Conservation (phyloP, 2,888 invertebrate genomes). For the Cheilosia scutellata region DNA sequence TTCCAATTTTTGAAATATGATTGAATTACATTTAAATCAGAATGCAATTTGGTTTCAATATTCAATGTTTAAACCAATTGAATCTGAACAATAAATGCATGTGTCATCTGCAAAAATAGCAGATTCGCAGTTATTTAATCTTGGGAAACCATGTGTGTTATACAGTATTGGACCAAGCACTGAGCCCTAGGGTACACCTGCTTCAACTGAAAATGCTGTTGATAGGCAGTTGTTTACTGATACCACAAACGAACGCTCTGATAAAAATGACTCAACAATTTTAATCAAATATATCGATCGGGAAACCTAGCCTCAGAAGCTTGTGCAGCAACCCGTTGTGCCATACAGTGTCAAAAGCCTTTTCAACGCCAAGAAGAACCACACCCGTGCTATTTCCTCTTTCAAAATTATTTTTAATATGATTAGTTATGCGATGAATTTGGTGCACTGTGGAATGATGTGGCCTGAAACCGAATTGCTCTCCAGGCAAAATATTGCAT, state of each 20-base stretch:
- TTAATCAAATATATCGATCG: background rate
- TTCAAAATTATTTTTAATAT: conserved; percentile 76
- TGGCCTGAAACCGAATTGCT: conserved; percentile 66
- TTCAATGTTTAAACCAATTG: conserved; percentile 5
- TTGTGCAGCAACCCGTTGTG: conserved; percentile 77
- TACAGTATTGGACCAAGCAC: conserved; percentile 5
- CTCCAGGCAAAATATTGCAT: conserved; percentile 33
- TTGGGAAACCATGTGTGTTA: background rate
- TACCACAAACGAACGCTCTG: background rate
- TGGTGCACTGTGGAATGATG: conserved; percentile 78
- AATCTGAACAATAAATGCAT: conserved; percentile 7
- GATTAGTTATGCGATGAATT: conserved; percentile 76
- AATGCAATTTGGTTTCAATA: conserved; percentile 8
- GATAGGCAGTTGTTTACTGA: conserved; percentile 1
- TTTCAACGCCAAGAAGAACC: conserved; percentile 78
- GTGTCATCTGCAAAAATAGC: conserved; percentile 4
- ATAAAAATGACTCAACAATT: background rate
- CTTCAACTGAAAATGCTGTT: background rate
- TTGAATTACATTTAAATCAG: background rate
- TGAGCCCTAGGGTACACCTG: conserved; percentile 10
- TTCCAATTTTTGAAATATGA: conserved; percentile 3
- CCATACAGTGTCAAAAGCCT: conserved; percentile 80
- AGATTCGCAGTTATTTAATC: background rate
- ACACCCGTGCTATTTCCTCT: conserved; percentile 75
- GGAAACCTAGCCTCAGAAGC: conserved; percentile 68